A percentile compares a stretch with the other conserved stretches of the same genome.
Evolutionary conservation across 2,888 invertebrate species (phyloP).

Genomic region (Pharmacophagus antenor): DNA sequence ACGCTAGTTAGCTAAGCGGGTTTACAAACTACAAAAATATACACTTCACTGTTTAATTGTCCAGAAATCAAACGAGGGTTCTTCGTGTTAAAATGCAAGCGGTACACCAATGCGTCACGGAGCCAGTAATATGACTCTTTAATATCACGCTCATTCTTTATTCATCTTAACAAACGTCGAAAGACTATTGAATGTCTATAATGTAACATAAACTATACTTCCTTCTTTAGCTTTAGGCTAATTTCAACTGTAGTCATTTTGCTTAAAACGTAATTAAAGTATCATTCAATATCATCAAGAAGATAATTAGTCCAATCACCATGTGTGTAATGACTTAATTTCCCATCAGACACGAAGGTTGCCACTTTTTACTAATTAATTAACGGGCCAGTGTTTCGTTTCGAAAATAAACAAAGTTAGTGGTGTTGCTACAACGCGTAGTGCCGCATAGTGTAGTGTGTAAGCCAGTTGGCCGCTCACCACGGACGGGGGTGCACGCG

Average conservation of each 20-base stretch:
- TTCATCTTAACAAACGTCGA: no score
- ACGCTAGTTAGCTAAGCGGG: no score
- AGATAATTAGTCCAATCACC: not conserved
- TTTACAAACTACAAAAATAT: no score
- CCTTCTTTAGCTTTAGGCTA: no score
- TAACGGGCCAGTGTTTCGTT: conserved; percentile 22
- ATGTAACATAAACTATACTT: no score
- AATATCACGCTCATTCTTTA: no score
- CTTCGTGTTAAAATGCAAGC: no score
- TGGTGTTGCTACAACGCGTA: conserved; percentile 16
- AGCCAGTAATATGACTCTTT: no score
- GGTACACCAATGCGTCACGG: no score
- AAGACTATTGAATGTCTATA: no score
- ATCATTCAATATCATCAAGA: not conserved
- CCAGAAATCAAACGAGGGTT: no score
- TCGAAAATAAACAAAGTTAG: conserved; percentile 22
- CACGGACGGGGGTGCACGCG: conserved; percentile 23
- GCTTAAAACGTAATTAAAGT: not conserved
- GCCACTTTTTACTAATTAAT: conserved; percentile 21
- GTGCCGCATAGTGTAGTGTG: conserved; percentile 15
- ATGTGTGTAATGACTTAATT: conserved; percentile 14
- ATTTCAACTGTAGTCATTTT: not conserved
- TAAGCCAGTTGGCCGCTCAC: conserved; percentile 29
- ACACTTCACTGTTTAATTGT: no score
- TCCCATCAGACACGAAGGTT: conserved; percentile 14